Conservation (phyloP, 2,888 invertebrate species). For the Margaritifera margaritifera region DNA sequence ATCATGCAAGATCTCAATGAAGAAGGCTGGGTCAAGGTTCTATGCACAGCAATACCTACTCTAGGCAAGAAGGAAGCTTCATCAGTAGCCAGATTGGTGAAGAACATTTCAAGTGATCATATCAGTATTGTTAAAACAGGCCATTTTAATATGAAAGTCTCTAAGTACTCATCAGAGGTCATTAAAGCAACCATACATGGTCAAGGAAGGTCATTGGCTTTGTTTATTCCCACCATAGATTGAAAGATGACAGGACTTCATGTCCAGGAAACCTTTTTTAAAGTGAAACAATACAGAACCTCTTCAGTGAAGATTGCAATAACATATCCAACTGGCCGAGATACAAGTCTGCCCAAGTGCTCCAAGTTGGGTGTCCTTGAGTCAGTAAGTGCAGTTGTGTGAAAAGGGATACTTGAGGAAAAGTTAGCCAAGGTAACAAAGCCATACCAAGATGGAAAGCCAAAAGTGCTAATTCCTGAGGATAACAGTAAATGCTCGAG, state of each 20-base stretch:
- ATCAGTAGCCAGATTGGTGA: neutral
- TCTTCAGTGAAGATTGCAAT: slow-evolving; percentile 4
- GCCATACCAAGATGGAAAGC: neutral
- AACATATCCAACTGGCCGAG: neutral
- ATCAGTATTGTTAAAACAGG: slow-evolving; percentile 1
- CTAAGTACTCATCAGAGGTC: neutral
- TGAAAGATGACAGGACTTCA: neutral
- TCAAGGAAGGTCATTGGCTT: neutral
- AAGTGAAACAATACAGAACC: neutral
- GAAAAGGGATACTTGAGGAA: too few species aligned
- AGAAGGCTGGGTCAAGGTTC: neutral
- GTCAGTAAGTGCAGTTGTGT: too few species aligned
- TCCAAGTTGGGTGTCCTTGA: too few species aligned
- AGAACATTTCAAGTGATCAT: neutral
- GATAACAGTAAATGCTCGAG: too few species aligned
- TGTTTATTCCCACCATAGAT: slow-evolving; percentile 1
- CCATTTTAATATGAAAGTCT: neutral
- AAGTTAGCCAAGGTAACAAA: too few species aligned
- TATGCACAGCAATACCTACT: neutral
- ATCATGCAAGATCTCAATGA: neutral
- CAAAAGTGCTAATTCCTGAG: too few species aligned
- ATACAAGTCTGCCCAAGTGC: too few species aligned
- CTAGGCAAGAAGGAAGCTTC: neutral
- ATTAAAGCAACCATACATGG: slow-evolving; percentile 3
- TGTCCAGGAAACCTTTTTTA: slow-evolving; percentile 7